A percentile compares a stretch with the other conserved stretches of the same genome.
Conservation (phyloP, 2,797 vertebrate species). For the Propithecus perrieri region DNA sequence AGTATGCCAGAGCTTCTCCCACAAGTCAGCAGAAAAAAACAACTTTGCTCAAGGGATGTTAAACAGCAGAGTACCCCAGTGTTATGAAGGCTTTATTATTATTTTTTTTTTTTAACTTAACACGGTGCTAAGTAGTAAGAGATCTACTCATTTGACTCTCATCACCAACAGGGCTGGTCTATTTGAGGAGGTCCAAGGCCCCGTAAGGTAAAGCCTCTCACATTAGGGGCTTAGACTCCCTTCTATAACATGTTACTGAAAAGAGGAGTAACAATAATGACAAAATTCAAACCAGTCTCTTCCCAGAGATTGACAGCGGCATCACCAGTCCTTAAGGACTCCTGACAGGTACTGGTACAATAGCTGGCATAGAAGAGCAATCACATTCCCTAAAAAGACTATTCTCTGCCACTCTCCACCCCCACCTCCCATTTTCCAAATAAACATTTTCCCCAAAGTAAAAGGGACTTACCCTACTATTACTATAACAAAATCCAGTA, state of each 20-base stretch:
- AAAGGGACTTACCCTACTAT: constrained; percentile 94
- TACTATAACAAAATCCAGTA: constrained; percentile 99
- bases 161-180: neutral
- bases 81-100: neutral
- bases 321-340: neutral
- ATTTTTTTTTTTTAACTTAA: constrained; percentile 21
- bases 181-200: constrained; percentile 28
- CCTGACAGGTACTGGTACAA: neutral
- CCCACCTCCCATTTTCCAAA: neutral
- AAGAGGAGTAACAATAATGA: neutral
- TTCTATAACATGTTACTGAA: neutral
- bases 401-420: neutral
- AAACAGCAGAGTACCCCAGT: neutral
- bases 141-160: neutral
- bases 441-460: constrained; percentile 23
- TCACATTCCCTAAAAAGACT: neutral
- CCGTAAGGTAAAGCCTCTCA: constrained; percentile 18
- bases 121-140: neutral
- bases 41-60: neutral
- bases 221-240: neutral
- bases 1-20: constrained; percentile 1
- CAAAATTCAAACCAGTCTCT: neutral
- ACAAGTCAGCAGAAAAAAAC: constrained; percentile 58
- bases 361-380: neutral
- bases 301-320: neutral